phyloP scores from a whole-genome alignment of 1,140 invertebrate species.

The Danaus plexippus region DNA sequence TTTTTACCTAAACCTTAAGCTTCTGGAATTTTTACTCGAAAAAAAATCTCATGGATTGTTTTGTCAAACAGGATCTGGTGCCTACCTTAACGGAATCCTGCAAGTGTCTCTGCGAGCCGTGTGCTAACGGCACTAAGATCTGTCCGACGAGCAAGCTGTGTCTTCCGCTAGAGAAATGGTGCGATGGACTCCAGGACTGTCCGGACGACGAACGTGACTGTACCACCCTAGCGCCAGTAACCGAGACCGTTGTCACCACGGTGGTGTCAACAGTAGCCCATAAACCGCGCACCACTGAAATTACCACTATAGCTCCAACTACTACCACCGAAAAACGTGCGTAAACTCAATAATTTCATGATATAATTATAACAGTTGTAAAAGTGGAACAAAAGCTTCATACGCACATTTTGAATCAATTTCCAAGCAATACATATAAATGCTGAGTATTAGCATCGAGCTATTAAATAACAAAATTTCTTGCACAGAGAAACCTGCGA shows the following conservation, averaged over 20 bases:
- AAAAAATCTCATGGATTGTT: too few relatives aligned
- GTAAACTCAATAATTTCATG: constrained; percentile 10
- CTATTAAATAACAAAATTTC: too few relatives aligned
- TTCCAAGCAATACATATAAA: too few relatives aligned
- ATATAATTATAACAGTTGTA: too few relatives aligned
- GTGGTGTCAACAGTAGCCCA: constrained; percentile 23
- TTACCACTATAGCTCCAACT: constrained; percentile 23
- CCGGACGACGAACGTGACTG: constrained; percentile 87
- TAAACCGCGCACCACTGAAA: constrained; percentile 20
- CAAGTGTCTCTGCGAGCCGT: constrained; percentile 82
- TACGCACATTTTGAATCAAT: too few relatives aligned
- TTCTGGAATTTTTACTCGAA: too few relatives aligned
- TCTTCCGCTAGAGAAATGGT: constrained; percentile 80
- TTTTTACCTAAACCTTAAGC: too few relatives aligned
- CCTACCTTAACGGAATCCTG: constrained; percentile 73
- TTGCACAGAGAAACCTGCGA: too few relatives aligned
- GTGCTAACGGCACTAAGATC: constrained; percentile 74
- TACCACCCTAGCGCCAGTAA: constrained; percentile 39
- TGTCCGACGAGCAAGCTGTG: constrained; percentile 85
- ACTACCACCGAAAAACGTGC: constrained; percentile 44
- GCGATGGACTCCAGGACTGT: constrained; percentile 87
- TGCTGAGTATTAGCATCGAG: too few relatives aligned
- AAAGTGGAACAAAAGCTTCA: too few relatives aligned
- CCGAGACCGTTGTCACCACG: constrained; percentile 31
- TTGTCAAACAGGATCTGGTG: constrained; percentile 60